A percentile compares a stretch with the other conserved stretches of the same genome.
These are phyloP conservation scores for Andrena flavipes DNA, from an alignment of 2,888 invertebrate species.

Conservation along the genomic window DNA sequence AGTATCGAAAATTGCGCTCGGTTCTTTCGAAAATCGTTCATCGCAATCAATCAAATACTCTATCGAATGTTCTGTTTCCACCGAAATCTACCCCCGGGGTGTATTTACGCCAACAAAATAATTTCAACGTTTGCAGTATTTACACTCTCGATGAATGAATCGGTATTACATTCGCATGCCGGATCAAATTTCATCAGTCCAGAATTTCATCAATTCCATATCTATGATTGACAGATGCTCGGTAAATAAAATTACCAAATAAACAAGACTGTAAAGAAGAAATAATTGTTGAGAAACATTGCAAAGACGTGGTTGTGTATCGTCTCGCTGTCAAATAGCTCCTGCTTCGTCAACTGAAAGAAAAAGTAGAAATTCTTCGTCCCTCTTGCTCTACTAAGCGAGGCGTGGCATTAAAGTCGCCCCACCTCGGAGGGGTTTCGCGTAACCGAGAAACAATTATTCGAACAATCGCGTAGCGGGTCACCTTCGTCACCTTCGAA, in stretches of 20 bases:
- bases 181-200: no score
- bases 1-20: not conserved
- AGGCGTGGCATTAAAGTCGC: conserved; percentile 37
- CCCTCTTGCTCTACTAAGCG: conserved; percentile 14
- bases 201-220: no score
- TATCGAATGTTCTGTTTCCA: not conserved
- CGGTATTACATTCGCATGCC: no score
- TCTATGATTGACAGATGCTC: no score
- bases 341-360: not conserved
- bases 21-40: not conserved
- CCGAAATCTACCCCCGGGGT: not conserved
- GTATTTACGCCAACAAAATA: not conserved
- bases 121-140: not conserved
- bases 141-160: no score
- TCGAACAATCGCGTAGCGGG: conserved; percentile 48
- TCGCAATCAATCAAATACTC: not conserved
- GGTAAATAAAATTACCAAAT: no score
- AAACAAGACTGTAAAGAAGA: no score
- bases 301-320: no score
- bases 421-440: conserved; percentile 13
- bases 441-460: conserved; percentile 36
- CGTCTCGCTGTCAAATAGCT: not conserved
- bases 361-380: not conserved
- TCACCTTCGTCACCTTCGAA: conserved; percentile 68
- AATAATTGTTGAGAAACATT: no score